A percentile compares a stretch with the other conserved stretches of the same genome.
phyloP scores from a whole-genome alignment of 2,888 invertebrate species.

The Sisyra terminalis region DNA sequence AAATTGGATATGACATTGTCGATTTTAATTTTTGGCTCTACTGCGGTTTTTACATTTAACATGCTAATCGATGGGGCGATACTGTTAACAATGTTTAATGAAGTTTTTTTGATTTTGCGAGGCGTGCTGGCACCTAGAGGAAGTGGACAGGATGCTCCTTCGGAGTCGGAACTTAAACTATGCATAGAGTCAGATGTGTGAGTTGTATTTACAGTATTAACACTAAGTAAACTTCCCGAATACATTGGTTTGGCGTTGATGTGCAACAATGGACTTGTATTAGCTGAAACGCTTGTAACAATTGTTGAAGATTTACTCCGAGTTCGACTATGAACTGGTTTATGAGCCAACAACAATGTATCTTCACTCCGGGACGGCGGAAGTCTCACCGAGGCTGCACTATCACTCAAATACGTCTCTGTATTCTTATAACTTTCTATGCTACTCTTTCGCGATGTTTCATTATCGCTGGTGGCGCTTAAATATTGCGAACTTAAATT shows the following conservation, averaged over 20 bases:
- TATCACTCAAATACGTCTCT: conserved; percentile 10
- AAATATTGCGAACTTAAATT: conserved; percentile 39
- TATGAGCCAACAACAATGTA: conserved; percentile 34
- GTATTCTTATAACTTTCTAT: conserved; percentile 21
- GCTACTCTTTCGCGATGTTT: conserved; percentile 24
- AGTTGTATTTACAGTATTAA: conserved; percentile 38
- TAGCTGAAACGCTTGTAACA: conserved; percentile 43
- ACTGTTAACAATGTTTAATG: conserved; percentile 34
- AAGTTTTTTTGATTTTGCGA: conserved; percentile 17
- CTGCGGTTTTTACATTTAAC: conserved; percentile 37
- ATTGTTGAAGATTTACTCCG: conserved; percentile 25
- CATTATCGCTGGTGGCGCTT: conserved; percentile 28
- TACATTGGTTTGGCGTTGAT: conserved; percentile 35
- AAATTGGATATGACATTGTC: conserved; percentile 9
- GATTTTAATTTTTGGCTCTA: conserved; percentile 18
- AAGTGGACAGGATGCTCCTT: conserved; percentile 34
- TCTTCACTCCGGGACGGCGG: conserved; percentile 71
- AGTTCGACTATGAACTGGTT: conserved; percentile 23
- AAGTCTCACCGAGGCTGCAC: conserved; percentile 30
- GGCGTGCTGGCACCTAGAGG: conserved; percentile 35
- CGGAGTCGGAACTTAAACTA: conserved; percentile 48
- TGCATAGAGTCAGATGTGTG: conserved; percentile 47
- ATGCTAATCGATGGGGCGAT: conserved; percentile 38
- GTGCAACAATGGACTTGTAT: conserved; percentile 51
- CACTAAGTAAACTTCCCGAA: conserved; percentile 44